These are phyloP conservation scores for Lepidonotus clava DNA, from an alignment of 2,888 invertebrate species.

Conservation along the genomic window DNA sequence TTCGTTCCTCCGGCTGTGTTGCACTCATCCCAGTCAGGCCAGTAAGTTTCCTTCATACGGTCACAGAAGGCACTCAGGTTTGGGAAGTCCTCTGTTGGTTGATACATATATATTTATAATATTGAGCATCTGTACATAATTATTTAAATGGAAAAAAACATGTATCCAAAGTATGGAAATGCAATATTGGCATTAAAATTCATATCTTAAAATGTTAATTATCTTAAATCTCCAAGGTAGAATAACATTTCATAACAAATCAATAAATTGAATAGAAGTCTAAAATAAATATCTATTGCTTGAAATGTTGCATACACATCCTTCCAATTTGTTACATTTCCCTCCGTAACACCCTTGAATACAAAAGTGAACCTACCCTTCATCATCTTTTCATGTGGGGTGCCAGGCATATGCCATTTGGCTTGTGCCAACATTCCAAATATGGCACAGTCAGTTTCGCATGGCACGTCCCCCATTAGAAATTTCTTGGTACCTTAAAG, in stretches of 20 bases:
- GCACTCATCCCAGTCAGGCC: conserved; percentile 79
- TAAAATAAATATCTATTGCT: too few relatives aligned
- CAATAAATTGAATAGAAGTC: too few relatives aligned
- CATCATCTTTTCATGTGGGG: background rate
- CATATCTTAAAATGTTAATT: conserved; percentile 72
- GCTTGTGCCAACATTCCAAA: conserved; percentile 80
- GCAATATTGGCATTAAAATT: conserved; percentile 68
- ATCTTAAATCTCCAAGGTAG: conserved; percentile 77
- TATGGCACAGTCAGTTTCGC: conserved; percentile 79
- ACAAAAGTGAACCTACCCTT: background rate
- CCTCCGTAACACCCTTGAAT: conserved; percentile 78
- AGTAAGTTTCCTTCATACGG: conserved; percentile 76
- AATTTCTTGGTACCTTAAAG: conserved; percentile 71
- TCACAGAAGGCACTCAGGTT: conserved; percentile 76
- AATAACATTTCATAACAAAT: conserved; percentile 80
- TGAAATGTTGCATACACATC: background rate
- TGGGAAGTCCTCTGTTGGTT: conserved; percentile 74
- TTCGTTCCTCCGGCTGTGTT: conserved; percentile 55
- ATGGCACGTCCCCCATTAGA: conserved; percentile 75
- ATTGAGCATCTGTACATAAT: too few relatives aligned
- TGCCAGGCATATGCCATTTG: conserved; percentile 69
- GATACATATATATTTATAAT: too few relatives aligned
- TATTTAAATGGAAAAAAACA: too few relatives aligned
- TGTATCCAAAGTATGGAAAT: conserved; percentile 74
- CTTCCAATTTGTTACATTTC: conserved; percentile 45